phyloP scores from a whole-genome alignment of 2,888 invertebrate genomes.

The Euphydryas editha region DNA sequence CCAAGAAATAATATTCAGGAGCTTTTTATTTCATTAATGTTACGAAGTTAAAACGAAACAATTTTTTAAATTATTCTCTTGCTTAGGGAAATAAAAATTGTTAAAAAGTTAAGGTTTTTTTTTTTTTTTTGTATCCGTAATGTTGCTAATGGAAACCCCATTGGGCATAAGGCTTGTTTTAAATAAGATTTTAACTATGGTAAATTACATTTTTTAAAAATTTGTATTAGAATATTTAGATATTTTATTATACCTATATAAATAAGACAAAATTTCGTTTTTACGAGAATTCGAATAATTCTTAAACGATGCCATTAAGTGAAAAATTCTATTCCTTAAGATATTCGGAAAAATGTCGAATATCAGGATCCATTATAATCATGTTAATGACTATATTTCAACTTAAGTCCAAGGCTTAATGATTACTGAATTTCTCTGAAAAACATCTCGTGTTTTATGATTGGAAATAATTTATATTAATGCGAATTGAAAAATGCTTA shows the following conservation, averaged over 20 bases:
- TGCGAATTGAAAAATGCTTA: too few species aligned
- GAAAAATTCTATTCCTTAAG: slow-evolving; percentile 28
- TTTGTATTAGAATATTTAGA: background rate
- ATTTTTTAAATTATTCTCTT: too few species aligned
- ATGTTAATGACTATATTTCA: slow-evolving; percentile 34
- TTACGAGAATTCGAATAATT: slow-evolving; percentile 5
- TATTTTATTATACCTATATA: background rate
- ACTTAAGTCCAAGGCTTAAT: slow-evolving; percentile 36
- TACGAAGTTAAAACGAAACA: too few species aligned
- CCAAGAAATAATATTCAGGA: too few species aligned
- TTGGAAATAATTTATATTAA: background rate
- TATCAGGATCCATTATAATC: slow-evolving; percentile 33
- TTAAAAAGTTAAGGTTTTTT: too few species aligned
- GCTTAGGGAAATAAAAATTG: too few species aligned
- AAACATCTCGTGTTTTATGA: background rate
- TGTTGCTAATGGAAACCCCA: too few species aligned
- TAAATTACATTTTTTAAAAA: background rate
- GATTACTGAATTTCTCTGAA: slow-evolving; percentile 30
- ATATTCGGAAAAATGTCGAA: slow-evolving; percentile 31
- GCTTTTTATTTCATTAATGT: too few species aligned
- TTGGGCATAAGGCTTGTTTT: too few species aligned
- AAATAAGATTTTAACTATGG: too few species aligned
- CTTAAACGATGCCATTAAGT: slow-evolving; percentile 29
- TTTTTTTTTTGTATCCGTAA: too few species aligned
- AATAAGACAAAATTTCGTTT: background rate